Evolutionary conservation across 2,113 vertebrate species (phyloP).

Genomic region (Petrocephalus microphthalmus): DNA sequence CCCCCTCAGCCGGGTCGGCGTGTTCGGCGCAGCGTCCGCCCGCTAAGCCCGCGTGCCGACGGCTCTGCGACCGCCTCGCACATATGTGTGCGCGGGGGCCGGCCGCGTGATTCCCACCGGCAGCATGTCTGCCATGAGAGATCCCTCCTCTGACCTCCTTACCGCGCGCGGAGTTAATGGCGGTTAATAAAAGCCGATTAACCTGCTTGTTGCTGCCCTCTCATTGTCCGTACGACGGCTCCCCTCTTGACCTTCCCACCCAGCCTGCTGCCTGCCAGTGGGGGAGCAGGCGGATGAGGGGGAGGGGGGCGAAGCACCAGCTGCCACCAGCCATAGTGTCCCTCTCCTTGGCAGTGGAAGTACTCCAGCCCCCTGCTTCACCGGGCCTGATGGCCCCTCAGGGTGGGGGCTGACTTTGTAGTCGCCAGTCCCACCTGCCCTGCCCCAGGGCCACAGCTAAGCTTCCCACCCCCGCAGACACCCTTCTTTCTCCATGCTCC

Average conservation of each 20-base stretch:
- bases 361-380: slow-evolving; percentile 65
- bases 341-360: slow-evolving; percentile 59
- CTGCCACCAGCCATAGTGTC: slow-evolving; percentile 63
- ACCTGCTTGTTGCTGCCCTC: slow-evolving; percentile 54
- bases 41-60: not conserved
- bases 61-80: not conserved
- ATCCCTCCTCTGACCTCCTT: slow-evolving; percentile 21
- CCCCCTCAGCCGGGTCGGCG: not conserved
- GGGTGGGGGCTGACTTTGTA: slow-evolving; percentile 48
- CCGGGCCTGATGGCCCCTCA: slow-evolving; percentile 64
- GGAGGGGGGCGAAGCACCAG: slow-evolving; percentile 52
- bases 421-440: slow-evolving; percentile 52
- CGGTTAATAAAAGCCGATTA: slow-evolving; percentile 73
- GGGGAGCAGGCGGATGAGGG: slow-evolving; percentile 39
- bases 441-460: slow-evolving; percentile 26
- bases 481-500: slow-evolving; percentile 7
- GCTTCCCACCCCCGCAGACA: slow-evolving; percentile 4
- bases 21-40: not conserved
- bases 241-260: slow-evolving; percentile 75
- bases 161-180: slow-evolving; percentile 38
- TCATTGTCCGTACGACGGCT: slow-evolving; percentile 50
- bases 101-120: not conserved
- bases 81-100: not conserved
- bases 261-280: slow-evolving; percentile 67
- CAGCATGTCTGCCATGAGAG: not conserved